Percentiles rank a stretch among this genome's conserved stretches.
Evolutionary conservation across 2,797 vertebrate genomes (phyloP).

Genomic region (Craterocephalus amniculus): DNA sequence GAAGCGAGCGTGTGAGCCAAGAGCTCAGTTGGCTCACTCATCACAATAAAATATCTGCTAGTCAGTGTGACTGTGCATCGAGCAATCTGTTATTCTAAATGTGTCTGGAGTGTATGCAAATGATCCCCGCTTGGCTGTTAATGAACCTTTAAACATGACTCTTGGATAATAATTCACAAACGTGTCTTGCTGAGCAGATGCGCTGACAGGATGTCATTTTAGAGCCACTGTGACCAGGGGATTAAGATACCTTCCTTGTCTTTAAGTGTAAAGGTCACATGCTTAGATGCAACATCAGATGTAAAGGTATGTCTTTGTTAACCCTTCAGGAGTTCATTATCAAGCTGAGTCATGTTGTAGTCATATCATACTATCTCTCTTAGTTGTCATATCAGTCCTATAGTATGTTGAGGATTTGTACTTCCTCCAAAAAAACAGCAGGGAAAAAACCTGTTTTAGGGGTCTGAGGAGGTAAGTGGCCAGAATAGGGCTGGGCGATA

Average conservation of each 20-base stretch:
- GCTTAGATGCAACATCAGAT: conserved; percentile 5
- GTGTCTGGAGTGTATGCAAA: conserved; percentile 52
- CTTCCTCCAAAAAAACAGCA: conserved; percentile 8
- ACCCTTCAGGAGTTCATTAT: conserved; percentile 5
- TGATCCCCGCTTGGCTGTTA: conserved; percentile 21
- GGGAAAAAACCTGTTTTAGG: conserved; percentile 66
- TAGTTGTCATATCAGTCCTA: neutral
- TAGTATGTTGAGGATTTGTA: conserved; percentile 5
- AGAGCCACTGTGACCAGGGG: neutral
- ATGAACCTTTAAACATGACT: conserved; percentile 30
- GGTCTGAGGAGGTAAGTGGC: conserved; percentile 5
- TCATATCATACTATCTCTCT: neutral
- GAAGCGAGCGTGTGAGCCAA: conserved; percentile 33
- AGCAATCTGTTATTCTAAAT: conserved; percentile 46
- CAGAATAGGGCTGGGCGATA: too few species aligned
- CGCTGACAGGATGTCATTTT: conserved; percentile 1
- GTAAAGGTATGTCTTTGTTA: neutral
- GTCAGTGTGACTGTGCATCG: conserved; percentile 31
- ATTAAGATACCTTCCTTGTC: neutral
- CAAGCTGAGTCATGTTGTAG: neutral
- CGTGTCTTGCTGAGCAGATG: neutral
- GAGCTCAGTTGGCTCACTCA: conserved; percentile 32
- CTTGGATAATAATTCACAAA: conserved; percentile 11
- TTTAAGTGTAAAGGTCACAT: conserved; percentile 14
- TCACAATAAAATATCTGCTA: conserved; percentile 37